Evolutionary conservation across 64 coral and sea anemone genomes (phyloP), one percentile per base, ranked within the genome.

Genomic region (Astreopora myriophthalma): DNA sequence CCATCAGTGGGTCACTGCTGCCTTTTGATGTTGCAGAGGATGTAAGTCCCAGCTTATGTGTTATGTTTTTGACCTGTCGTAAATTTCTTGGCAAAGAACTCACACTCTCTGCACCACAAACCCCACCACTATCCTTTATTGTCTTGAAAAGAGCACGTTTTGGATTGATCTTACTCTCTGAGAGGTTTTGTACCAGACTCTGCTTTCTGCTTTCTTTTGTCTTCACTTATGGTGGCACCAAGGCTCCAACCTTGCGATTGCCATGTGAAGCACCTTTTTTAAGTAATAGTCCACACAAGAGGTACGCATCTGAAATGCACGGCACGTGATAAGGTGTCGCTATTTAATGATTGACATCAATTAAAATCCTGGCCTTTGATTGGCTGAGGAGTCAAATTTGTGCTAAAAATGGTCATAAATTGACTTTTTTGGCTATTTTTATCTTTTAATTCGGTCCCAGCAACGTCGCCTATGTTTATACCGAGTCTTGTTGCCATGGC

Each of bases 131-230:
- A 44, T 89, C 51, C 29, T 79, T 89, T 1, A 89, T 28, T 17
- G 87, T 79, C 20, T 38, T 66, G 36, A 89, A 89, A 14, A 89
- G 74, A 16, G 87, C 87, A n/a, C 87, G 30, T 57, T 89, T 89
- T 30, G 87, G 48, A 46, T 46, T 46, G 42, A 11, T 46, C 9
- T 36, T 36, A 65, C 36, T 3, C 8, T 65, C 24, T 42, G 30
- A 36, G 42, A 89, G 48, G 32, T 89, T 89, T 40, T 89, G 24
- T 76, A 34, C 17, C 16, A 39, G 0, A 34, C 14, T 34, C 27
- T 39, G 16, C 35, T 89, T 89, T 5, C 73, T 89, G 49, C 87
- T 89, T 20, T 69, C 8, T 29, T 79, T 89, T 23, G 87, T 89
- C 11, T 19, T 14, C 27, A 75, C 32, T 67, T 77, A 65, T 42